Conservation (phyloP, 2,113 vertebrate genomes). For the Pterocles burchelli region DNA sequence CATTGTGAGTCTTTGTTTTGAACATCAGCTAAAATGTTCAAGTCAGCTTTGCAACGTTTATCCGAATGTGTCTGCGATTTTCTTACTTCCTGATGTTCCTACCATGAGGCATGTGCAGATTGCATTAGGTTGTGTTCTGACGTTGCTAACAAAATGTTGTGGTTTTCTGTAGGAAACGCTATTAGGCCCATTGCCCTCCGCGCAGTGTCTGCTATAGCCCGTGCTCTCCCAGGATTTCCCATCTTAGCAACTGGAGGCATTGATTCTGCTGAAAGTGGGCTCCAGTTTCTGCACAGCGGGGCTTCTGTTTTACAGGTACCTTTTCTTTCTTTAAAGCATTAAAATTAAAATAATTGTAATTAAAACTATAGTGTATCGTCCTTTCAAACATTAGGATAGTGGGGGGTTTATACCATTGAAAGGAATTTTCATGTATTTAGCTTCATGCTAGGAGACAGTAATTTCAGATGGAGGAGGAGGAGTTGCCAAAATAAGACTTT, state of each 20-base stretch:
- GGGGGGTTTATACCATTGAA: not conserved
- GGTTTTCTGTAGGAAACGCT: conserved; percentile 82
- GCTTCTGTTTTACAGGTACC: conserved; percentile 91
- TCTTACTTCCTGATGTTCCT: not conserved
- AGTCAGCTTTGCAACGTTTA: not conserved
- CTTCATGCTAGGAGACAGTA: not conserved
- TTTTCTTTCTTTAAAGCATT: not conserved
- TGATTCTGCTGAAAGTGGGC: conserved; percentile 90
- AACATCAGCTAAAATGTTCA: conserved; percentile 27
- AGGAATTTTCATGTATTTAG: not conserved
- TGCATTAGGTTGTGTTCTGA: not conserved
- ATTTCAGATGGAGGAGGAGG: not conserved
- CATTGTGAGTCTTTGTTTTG: conserved; percentile 21
- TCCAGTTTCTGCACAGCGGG: conserved; percentile 92
- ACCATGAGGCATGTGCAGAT: not conserved
- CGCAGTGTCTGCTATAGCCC: conserved; percentile 87
- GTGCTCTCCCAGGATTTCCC: conserved; percentile 87
- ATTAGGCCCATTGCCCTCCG: conserved; percentile 89
- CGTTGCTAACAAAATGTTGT: not conserved
- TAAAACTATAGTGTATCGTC: not conserved
- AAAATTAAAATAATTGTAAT: not conserved
- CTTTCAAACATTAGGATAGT: not conserved
- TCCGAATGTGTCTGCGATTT: not conserved
- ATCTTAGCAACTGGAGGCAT: conserved; percentile 94
- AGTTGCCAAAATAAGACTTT: not conserved